Evolutionary conservation across 1,140 invertebrate genomes (phyloP), one percentile per base, ranked within the genome.

Genomic region (Drosophila willistoni): DNA sequence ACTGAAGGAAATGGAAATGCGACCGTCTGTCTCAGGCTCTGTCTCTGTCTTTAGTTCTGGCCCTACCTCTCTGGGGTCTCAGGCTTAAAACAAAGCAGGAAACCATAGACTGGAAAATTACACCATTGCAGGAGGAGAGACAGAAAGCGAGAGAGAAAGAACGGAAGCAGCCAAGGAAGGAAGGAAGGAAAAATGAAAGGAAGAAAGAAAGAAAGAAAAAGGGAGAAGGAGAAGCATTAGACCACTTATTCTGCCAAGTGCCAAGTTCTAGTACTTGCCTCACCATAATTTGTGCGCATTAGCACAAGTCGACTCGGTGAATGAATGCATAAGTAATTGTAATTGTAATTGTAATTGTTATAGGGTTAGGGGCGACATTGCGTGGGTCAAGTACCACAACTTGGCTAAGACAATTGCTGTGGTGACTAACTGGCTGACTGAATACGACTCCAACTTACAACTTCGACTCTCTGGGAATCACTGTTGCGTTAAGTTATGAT

Each of bases 21-120:
- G 44, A 51, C 44, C 44, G 44, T 22, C 44, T 51, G 44, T 51
- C 44, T 19, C 2, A 22, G 7, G 14, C 44, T 51, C 29, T 29
- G 29, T 29, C 29, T 25, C 22, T 25, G 22, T 25, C 22, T 25
- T 25, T 29, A 6, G 29, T 3, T 29, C 29, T 29, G 29, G 29
- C 29, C 29, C 29, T 29, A 29, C 29, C 29, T 29, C 29, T 29
- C 10, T 51, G 17, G 44, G 42, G 44, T 47, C 67, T 62, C 76
- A 69, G 76, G 72, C 83, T 86, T 67, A 80, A 51, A 72, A 86
- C 83, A 86, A 89, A 86, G 84, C 84, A 86, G 83, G 84, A 86
- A 86, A 86, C 64, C 83, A 86, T 74, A 86, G 76, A 86, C 79
- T 81, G 83, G 83, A 86, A 86, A 86, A 86, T 86, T 89, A 86